A percentile compares a stretch with the other conserved stretches of the same genome.
Conservation (phyloP, 1,140 invertebrate species). For the Euwallacea similis region DNA sequence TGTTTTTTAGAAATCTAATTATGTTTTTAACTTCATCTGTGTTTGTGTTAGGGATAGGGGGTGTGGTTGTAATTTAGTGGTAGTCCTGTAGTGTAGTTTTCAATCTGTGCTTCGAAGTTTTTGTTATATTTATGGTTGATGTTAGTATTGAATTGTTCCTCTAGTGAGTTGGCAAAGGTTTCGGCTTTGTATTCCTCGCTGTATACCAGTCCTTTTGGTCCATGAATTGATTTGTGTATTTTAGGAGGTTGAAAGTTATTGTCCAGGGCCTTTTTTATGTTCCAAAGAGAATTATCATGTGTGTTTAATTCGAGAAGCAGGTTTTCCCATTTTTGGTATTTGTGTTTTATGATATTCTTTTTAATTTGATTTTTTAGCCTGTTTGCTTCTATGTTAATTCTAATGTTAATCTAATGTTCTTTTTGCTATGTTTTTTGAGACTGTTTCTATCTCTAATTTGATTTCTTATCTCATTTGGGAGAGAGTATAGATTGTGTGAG, state of each 20-base stretch:
- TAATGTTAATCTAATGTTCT: neutral
- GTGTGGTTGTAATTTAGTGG: neutral
- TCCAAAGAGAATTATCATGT: neutral
- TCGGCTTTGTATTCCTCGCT: neutral
- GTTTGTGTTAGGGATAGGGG: neutral
- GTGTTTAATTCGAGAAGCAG: neutral
- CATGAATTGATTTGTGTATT: neutral
- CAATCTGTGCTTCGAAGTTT: neutral
- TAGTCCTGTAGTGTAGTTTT: neutral
- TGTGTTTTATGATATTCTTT: neutral
- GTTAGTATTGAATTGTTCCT: neutral
- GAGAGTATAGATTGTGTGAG: neutral
- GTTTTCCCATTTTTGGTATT: neutral
- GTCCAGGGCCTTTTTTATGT: neutral
- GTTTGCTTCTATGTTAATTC: neutral
- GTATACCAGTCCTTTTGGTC: neutral
- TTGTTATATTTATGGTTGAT: neutral
- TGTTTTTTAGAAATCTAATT: slow-evolving; percentile 2
- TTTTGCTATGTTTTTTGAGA: neutral
- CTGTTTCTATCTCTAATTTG: neutral
- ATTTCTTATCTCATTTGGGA: neutral
- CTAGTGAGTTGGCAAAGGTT: neutral
- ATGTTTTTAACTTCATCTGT: slow-evolving; percentile 2
- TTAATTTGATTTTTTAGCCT: neutral
- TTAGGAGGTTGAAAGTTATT: neutral